Conservation (phyloP, 2,797 vertebrate species). For the Hipposideros larvatus region DNA sequence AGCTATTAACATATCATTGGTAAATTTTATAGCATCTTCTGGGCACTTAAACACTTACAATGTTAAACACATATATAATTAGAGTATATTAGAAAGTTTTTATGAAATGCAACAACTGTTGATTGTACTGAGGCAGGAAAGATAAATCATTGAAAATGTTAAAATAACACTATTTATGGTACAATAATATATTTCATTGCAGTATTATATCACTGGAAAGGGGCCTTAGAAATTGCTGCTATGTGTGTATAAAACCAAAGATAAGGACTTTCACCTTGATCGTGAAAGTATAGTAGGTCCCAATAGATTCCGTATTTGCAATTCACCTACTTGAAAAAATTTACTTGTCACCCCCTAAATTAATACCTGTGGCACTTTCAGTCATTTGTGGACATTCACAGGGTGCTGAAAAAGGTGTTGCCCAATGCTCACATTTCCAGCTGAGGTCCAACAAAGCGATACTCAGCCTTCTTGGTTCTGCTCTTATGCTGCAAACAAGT, state of each 20-base stretch:
- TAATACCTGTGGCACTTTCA: neutral
- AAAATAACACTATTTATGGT: slow-evolving; percentile 27
- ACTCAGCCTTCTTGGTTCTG: neutral
- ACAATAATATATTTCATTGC: neutral
- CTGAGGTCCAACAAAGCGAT: neutral
- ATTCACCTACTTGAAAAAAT: neutral
- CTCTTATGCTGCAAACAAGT: no score
- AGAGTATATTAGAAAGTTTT: neutral
- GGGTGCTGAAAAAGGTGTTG: neutral
- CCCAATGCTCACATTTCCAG: neutral
- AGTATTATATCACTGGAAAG: neutral
- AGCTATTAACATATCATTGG: neutral
- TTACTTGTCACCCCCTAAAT: neutral
- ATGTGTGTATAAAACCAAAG: neutral
- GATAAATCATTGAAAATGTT: slow-evolving; percentile 45
- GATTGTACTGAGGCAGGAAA: slow-evolving; percentile 38
- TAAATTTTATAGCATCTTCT: slow-evolving; percentile 46
- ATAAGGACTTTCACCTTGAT: neutral
- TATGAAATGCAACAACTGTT: neutral
- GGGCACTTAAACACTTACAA: neutral
- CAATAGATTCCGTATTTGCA: neutral
- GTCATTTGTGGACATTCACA: neutral
- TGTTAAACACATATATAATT: slow-evolving; percentile 10
- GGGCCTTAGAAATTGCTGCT: neutral
- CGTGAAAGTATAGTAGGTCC: neutral